phyloP scores from a whole-genome alignment of 2,888 invertebrate species.

The Orthonychiurus folsomi region DNA sequence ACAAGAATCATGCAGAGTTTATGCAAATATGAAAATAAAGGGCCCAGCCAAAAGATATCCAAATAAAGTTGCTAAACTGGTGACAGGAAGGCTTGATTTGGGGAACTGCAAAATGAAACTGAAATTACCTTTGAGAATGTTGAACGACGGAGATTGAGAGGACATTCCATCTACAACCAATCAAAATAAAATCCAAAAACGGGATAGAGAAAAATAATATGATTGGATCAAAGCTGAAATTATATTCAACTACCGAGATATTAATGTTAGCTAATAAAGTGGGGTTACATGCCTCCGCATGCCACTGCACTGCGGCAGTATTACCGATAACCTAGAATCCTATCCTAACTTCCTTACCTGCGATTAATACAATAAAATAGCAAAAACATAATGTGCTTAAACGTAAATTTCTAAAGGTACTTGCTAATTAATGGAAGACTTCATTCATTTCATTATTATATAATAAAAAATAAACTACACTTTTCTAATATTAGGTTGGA shows the following conservation, averaged over 20 bases:
- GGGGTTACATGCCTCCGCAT: background rate
- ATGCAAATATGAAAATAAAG: background rate
- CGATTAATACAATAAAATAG: background rate
- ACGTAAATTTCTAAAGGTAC: too few species aligned
- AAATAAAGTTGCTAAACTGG: background rate
- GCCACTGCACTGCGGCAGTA: background rate
- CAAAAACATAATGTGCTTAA: too few species aligned
- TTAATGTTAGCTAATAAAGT: too few species aligned
- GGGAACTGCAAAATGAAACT: slow-evolving; percentile 8
- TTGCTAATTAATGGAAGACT: too few species aligned
- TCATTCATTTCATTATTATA: too few species aligned
- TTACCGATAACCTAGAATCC: too few species aligned
- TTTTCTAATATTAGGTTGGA: too few species aligned
- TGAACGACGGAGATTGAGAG: slow-evolving; percentile 73
- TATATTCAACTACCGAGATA: background rate
- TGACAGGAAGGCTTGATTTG: too few species aligned
- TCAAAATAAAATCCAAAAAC: slow-evolving; percentile 31
- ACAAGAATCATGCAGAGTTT: background rate
- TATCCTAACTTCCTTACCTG: background rate
- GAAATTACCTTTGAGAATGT: slow-evolving; percentile 72
- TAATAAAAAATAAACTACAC: too few species aligned
- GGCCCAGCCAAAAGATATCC: background rate
- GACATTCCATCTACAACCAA: slow-evolving; percentile 59
- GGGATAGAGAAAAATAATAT: slow-evolving; percentile 21
- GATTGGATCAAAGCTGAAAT: slow-evolving; percentile 2